Evolutionary conservation across 2,797 vertebrate genomes (phyloP), one percentile per base, ranked within the genome.

Genomic region (Darevskia mixta): DNA sequence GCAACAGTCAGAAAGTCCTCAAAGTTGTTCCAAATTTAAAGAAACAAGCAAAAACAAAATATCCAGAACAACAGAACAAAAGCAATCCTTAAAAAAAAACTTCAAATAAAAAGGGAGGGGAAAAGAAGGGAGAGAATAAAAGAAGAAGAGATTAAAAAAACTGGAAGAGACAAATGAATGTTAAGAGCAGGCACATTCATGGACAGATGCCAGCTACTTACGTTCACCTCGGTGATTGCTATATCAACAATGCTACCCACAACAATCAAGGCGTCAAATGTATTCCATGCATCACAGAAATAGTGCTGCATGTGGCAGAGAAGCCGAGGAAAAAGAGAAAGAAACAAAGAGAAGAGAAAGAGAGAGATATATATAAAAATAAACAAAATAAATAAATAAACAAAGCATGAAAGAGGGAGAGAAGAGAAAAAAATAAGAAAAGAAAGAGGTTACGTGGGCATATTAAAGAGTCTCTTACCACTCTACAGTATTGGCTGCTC

Each of bases 211-310:
- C 97, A 95, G 95, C 98, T 99, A 99, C 99, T 99, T 99, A 99
- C 98, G 98, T 99, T 99, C 98, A 98, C 98, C 98, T 99, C 98
- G 98, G 98, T 99, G 98, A 99, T 99, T 97, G 98, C 98, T 99
- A 99, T 99, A 98, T 99, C 98, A 99, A 99, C 98, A 99, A 99
- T 98, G 98, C 98, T 99, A 99, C 99, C 99, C 98, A 99, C 98
- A 98, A 99, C 99, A 98, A 99, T 99, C 98, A 99, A 98, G 98
- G 98, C 98, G 97, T 99, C 98, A 99, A 99, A 99, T 97, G 98
- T 99, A 98, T 99, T 99, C 99, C 99, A 99, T 99, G 98, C 98
- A 99, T 99, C 98, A 98, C 99, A 98, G 99, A 99, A 99, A 99
- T 99, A 99, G 98, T 99, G 99, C 99, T 99, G 98, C 97, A 97